Evolutionary conservation across 2,113 vertebrate genomes (phyloP).

Genomic region (Jacana jacana): DNA sequence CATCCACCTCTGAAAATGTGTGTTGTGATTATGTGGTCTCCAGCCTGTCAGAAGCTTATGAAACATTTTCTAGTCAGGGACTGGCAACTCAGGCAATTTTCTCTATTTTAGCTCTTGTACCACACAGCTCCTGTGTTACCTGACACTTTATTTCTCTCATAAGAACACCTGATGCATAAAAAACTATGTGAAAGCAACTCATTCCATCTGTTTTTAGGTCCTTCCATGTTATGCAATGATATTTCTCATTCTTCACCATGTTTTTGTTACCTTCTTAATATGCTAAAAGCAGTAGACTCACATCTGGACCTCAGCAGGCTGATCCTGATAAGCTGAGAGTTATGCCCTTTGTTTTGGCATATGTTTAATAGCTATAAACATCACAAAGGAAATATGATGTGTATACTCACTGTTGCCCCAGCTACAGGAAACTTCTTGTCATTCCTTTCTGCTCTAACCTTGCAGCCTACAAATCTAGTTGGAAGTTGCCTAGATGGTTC

Average conservation of each 20-base stretch:
- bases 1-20: constrained; percentile 10
- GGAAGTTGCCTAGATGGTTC: not conserved
- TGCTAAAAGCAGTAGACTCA: not conserved
- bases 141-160: not conserved
- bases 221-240: not conserved
- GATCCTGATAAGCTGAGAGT: not conserved
- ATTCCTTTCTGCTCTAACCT: not conserved
- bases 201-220: not conserved
- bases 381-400: not conserved
- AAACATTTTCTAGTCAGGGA: not conserved
- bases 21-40: constrained; percentile 4
- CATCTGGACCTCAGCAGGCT: not conserved
- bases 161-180: not conserved
- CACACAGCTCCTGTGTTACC: not conserved
- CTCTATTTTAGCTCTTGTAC: not conserved
- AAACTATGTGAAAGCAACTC: not conserved
- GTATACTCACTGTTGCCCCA: not conserved
- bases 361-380: not conserved
- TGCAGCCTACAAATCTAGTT: not conserved
- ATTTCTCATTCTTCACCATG: not conserved
- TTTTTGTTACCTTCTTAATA: not conserved
- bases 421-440: not conserved
- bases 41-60: not conserved
- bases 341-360: not conserved
- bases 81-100: not conserved